Evolutionary conservation across 2,888 invertebrate genomes (phyloP).

Genomic region (Ommatoiulus sabulosus): DNA sequence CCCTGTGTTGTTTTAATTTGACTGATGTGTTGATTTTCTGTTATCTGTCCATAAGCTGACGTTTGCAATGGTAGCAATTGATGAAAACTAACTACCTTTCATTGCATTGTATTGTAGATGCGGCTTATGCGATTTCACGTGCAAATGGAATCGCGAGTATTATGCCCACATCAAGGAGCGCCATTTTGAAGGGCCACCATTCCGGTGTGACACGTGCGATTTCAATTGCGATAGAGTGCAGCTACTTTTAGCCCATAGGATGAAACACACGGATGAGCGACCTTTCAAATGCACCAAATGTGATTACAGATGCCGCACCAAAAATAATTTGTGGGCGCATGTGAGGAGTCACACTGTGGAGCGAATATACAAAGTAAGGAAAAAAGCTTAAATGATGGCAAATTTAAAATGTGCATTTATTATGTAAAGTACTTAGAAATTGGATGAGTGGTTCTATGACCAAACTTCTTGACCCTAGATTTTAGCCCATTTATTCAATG

Average conservation of each 20-base stretch:
- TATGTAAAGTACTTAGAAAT: too few relatives aligned
- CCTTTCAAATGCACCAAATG: conserved; percentile 72
- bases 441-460: too few relatives aligned
- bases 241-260: conserved; percentile 73
- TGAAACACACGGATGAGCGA: conserved; percentile 71
- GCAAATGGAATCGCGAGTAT: conserved; percentile 75
- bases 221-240: conserved; percentile 71
- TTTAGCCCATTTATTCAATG: too few relatives aligned
- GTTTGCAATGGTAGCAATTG: too few relatives aligned
- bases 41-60: too few relatives aligned
- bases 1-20: too few relatives aligned
- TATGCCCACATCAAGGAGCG: conserved; percentile 73
- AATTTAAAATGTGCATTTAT: too few relatives aligned
- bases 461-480: too few relatives aligned
- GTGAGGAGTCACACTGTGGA: conserved; percentile 73
- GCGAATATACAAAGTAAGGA: conserved; percentile 69
- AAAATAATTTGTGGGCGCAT: conserved; percentile 74
- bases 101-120: conserved; percentile 65
- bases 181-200: conserved; percentile 75
- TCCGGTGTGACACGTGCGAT: conserved; percentile 74
- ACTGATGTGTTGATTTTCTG: too few relatives aligned
- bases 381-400: neutral
- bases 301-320: conserved; percentile 73
- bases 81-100: too few relatives aligned
- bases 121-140: conserved; percentile 74